Evolutionary conservation across 2,113 vertebrate species (phyloP), one percentile per base, ranked within the genome.

Genomic region (Cavia porcellus): DNA sequence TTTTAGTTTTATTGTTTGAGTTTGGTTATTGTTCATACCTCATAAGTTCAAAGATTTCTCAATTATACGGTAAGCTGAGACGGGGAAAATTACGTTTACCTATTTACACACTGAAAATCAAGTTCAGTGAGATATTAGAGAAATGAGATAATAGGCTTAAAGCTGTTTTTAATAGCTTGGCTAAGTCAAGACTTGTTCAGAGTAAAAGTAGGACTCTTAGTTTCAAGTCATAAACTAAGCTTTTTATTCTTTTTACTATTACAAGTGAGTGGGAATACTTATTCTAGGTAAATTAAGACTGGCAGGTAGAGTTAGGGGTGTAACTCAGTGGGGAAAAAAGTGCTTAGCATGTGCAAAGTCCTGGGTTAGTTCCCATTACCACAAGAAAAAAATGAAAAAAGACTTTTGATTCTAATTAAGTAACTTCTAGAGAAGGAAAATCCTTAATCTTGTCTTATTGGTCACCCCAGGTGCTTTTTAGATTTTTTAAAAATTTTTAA

Each of bases 81-180:
- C n/a, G 32, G 75, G 93, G 84, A 88, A 96, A 38, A 64, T 42
- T 75, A n/a, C 19, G 20, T 77, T 95, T 87, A n/a, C 92, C 72
- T 93, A 0, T 91, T 90, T 92, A 68, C 11, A 87, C 57, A 97
- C 19, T 75, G 97, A 97, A 96, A 98, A 98, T 97, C 98, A 97
- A 97, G 98, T 98, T 97, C 92, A 95, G 96, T 94, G 82, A 98
- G 98, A 94, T 97, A 96, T 19, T 94, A 64, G 50, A n/a, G 90
- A 92, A 96, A 95, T 97, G 97, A 98, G 96, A 94, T 97, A 96
- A 96, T 96, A 74, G 82, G 86, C 35, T 77, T 93, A 82, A 85
- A 86, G 61, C 32, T 89, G 35, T 85, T 88, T 90, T 82, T 75
- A 96, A 94, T 57, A 66, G 61, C 55, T 95, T 62, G 45, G 90